Percentiles rank a stretch among this genome's conserved stretches.
These are phyloP conservation scores for Neria commutata DNA, from an alignment of 2,888 invertebrate species.

Conservation along the genomic window DNA sequence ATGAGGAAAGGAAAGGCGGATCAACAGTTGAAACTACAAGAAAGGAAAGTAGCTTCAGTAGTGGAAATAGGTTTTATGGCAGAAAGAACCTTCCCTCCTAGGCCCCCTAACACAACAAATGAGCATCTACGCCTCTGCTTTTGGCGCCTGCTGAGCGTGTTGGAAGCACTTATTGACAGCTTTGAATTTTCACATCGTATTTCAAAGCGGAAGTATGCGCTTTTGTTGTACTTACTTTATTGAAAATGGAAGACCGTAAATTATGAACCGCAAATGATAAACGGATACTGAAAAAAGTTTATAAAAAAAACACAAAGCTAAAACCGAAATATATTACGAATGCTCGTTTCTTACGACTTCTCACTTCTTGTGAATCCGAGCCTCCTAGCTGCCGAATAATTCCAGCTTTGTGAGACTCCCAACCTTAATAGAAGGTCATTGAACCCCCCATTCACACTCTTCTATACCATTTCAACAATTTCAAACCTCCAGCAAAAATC, in stretches of 20 bases:
- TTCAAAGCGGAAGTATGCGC: conserved; percentile 2
- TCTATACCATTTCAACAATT: too few species aligned
- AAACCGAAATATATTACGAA: too few species aligned
- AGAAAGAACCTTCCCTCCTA: neutral
- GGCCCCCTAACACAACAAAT: neutral
- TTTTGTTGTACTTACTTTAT: conserved; percentile 39
- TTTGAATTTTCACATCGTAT: conserved; percentile 48
- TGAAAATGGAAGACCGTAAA: conserved; percentile 41
- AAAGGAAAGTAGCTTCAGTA: neutral
- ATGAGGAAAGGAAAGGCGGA: neutral
- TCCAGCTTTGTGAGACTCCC: too few species aligned
- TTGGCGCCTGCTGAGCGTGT: conserved; percentile 16
- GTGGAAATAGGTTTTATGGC: too few species aligned
- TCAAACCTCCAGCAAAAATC: too few species aligned
- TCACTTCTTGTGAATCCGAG: too few species aligned
- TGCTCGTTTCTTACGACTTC: too few species aligned
- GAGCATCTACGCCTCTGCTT: neutral
- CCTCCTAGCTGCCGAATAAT: too few species aligned
- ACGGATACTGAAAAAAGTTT: too few species aligned
- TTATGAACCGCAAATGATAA: conserved; percentile 53
- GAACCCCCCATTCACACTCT: too few species aligned
- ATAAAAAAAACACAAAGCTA: too few species aligned
- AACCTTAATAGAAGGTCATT: too few species aligned
- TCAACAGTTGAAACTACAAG: neutral
- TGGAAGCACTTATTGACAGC: conserved; percentile 53